phyloP scores from a whole-genome alignment of 2,888 invertebrate genomes.

The Theretra japonica region DNA sequence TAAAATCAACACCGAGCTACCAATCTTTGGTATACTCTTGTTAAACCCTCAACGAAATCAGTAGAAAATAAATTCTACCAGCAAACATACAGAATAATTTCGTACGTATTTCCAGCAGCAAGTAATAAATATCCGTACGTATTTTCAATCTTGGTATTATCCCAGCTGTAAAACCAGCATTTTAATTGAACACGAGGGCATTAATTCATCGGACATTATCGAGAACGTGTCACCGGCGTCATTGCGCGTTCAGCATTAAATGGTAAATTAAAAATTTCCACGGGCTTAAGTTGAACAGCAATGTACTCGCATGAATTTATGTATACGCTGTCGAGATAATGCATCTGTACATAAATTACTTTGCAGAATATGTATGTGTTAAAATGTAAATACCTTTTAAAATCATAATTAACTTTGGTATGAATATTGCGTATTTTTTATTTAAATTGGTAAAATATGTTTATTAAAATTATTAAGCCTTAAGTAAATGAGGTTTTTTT shows the following conservation, averaged over 20 bases:
- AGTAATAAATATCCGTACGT: not conserved
- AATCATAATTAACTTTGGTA: no score
- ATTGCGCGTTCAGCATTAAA: not conserved
- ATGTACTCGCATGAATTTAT: conserved; percentile 11
- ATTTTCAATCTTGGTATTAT: not conserved
- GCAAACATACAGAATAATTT: no score
- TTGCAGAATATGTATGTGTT: not conserved
- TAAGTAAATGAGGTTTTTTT: no score
- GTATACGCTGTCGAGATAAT: not conserved
- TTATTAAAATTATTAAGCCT: no score
- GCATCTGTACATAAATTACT: not conserved
- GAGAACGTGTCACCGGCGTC: conserved; percentile 9
- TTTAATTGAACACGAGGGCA: not conserved
- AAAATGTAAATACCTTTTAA: no score
- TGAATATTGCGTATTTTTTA: no score
- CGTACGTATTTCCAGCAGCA: not conserved
- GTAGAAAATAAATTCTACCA: no score
- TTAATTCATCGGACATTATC: conserved; percentile 23
- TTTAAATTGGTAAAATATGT: no score
- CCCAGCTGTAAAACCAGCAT: conserved; percentile 3
- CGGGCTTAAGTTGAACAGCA: not conserved
- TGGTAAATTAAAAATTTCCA: not conserved
- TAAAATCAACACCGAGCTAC: no score
- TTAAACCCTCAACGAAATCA: no score
- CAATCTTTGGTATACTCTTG: no score